Evolutionary conservation across 2,797 vertebrate species (phyloP).

Genomic region (Syngnathus rostellatus): DNA sequence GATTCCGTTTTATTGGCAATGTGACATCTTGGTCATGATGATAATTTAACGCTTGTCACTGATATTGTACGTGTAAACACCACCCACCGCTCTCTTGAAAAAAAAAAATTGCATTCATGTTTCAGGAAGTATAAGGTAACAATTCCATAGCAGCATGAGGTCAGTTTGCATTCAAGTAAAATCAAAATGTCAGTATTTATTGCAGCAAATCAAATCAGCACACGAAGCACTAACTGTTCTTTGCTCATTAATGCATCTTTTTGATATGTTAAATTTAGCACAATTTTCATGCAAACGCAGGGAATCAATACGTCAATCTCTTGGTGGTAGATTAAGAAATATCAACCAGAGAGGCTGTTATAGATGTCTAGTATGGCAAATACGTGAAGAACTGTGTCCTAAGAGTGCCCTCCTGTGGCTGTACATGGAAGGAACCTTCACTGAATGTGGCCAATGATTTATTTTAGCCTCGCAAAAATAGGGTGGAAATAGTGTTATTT

Average conservation of each 20-base stretch:
- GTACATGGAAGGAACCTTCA: constrained; percentile 3
- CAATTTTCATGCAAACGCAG: neutral
- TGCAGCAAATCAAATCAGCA: constrained; percentile 6
- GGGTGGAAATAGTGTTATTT: neutral
- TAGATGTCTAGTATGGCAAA: constrained; percentile 3
- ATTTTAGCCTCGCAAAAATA: constrained; percentile 9
- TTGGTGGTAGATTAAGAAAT: constrained; percentile 14
- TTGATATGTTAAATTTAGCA: neutral
- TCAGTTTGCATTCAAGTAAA: constrained; percentile 38
- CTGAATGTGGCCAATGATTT: constrained; percentile 8
- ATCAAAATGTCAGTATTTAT: constrained; percentile 50
- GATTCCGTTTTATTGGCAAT: neutral
- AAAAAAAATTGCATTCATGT: constrained; percentile 27
- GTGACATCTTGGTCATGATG: neutral
- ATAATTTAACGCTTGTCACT: neutral
- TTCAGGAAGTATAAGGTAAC: constrained; percentile 33
- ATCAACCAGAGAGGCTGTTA: constrained; percentile 16
- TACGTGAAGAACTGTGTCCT: constrained; percentile 43
- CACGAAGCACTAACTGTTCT: neutral
- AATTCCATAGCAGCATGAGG: constrained; percentile 1
- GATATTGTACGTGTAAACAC: neutral
- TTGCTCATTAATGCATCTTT: neutral
- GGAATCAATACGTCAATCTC: constrained; percentile 18
- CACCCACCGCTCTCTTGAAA: constrained; percentile 9
- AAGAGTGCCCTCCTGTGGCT: constrained; percentile 63